Evolutionary conservation across 2,113 vertebrate species (phyloP).

Genomic region (Phalacrocorax brasilianus): DNA sequence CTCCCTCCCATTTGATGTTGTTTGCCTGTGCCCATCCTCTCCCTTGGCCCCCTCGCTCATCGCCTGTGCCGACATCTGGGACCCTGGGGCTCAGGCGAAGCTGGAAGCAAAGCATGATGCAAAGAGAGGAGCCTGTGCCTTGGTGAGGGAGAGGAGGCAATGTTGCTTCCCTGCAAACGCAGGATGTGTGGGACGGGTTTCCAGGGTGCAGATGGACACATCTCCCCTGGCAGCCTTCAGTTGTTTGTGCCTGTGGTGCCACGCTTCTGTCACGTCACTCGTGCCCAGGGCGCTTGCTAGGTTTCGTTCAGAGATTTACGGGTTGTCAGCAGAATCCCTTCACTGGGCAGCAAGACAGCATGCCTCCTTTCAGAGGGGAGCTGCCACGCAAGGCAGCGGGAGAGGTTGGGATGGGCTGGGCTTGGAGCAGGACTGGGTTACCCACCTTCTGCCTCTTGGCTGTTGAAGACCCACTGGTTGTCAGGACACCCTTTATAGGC

Average conservation of each 20-base stretch:
- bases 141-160: background rate
- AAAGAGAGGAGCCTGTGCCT: background rate
- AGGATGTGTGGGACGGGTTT: background rate
- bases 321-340: background rate
- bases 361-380: background rate
- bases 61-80: background rate
- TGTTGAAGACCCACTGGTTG: background rate
- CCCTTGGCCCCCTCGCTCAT: background rate
- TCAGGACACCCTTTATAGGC: background rate
- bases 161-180: background rate
- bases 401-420: background rate
- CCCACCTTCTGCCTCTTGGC: background rate
- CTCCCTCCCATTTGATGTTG: background rate
- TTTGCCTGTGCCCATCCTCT: background rate
- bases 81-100: background rate
- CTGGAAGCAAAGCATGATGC: background rate
- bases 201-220: background rate
- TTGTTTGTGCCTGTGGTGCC: background rate
- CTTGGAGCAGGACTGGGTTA: background rate
- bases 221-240: background rate
- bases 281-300: rapidly evolving
- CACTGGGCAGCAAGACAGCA: background rate
- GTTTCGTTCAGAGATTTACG: background rate
- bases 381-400: rapidly evolving
- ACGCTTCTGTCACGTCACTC: rapidly evolving